phyloP scores from a whole-genome alignment of 2,888 invertebrate genomes.

The Nomada fucata region DNA sequence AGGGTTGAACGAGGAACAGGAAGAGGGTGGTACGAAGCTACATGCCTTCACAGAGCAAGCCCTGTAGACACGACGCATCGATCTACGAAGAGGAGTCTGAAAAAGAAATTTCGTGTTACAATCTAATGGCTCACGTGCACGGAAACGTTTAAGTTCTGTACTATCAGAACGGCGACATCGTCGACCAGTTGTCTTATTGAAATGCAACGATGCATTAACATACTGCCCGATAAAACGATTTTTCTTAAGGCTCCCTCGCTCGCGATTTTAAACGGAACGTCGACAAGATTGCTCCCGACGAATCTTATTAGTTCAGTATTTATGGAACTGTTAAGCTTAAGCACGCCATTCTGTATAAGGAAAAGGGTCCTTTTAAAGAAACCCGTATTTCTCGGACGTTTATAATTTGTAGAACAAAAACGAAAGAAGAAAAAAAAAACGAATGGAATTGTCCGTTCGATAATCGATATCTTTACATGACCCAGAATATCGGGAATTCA shows the following conservation, averaged over 20 bases:
- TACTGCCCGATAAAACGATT: background rate
- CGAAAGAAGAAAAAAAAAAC: background rate
- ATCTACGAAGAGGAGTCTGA: conserved; percentile 71
- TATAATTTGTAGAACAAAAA: too few species aligned
- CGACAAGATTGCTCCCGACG: too few species aligned
- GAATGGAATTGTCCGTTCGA: conserved; percentile 6
- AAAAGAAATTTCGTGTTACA: conserved; percentile 68
- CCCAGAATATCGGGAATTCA: conserved; percentile 47
- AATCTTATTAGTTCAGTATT: too few species aligned
- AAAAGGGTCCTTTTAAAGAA: too few species aligned
- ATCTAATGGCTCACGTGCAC: conserved; percentile 75
- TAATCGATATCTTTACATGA: conserved; percentile 36
- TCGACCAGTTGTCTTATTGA: conserved; percentile 5
- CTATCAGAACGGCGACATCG: conserved; percentile 57
- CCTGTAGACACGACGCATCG: conserved; percentile 79
- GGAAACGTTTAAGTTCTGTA: conserved; percentile 70
- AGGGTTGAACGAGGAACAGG: conserved; percentile 61
- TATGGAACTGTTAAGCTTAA: too few species aligned
- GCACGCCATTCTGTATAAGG: too few species aligned
- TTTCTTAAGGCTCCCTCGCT: too few species aligned
- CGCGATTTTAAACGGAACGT: too few species aligned
- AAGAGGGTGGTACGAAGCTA: conserved; percentile 78
- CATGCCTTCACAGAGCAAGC: conserved; percentile 76
- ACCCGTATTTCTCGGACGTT: too few species aligned
- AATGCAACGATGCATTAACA: background rate